These are phyloP conservation scores for Drosophila leontia DNA, from an alignment of 1,140 invertebrate genomes.

Conservation along the genomic window DNA sequence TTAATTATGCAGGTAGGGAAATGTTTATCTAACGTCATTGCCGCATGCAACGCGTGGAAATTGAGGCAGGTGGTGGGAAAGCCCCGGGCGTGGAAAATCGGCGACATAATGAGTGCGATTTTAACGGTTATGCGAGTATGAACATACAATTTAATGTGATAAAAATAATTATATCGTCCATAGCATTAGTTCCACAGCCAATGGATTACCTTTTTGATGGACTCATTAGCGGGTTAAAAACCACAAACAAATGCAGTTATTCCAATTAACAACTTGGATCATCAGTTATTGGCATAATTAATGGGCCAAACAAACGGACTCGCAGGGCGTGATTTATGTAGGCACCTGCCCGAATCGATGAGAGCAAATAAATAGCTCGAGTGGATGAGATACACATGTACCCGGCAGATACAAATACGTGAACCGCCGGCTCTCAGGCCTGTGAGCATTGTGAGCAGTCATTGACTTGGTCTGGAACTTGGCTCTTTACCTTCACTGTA, in stretches of 20 bases:
- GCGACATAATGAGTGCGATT: constrained; percentile 20
- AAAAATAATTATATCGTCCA: constrained; percentile 26
- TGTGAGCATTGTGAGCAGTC: constrained; percentile 30
- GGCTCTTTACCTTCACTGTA: constrained; percentile 31
- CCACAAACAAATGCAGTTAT: constrained; percentile 28
- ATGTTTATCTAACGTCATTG: constrained; percentile 46
- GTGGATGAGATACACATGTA: background rate
- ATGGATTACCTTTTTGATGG: constrained; percentile 13
- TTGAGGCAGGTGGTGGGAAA: constrained; percentile 32
- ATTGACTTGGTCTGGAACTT: constrained; percentile 30
- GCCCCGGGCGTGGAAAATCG: constrained; percentile 13
- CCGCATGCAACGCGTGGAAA: constrained; percentile 47
- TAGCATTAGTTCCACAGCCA: constrained; percentile 4
- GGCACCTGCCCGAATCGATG: constrained; percentile 7
- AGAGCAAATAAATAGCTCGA: constrained; percentile 23
- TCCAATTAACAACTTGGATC: constrained; percentile 26
- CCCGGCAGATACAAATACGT: constrained; percentile 11
- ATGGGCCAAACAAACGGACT: constrained; percentile 16
- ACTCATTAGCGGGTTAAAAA: constrained; percentile 7
- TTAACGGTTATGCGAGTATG: constrained; percentile 26
- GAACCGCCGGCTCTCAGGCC: background rate
- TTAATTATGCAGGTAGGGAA: constrained; percentile 45
- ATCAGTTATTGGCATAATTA: constrained; percentile 37
- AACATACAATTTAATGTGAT: constrained; percentile 20
- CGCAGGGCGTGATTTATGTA: constrained; percentile 23